A percentile compares a stretch with the other conserved stretches of the same genome.
Conservation (phyloP, 2,797 vertebrate genomes). For the Myotis pilosus region DNA sequence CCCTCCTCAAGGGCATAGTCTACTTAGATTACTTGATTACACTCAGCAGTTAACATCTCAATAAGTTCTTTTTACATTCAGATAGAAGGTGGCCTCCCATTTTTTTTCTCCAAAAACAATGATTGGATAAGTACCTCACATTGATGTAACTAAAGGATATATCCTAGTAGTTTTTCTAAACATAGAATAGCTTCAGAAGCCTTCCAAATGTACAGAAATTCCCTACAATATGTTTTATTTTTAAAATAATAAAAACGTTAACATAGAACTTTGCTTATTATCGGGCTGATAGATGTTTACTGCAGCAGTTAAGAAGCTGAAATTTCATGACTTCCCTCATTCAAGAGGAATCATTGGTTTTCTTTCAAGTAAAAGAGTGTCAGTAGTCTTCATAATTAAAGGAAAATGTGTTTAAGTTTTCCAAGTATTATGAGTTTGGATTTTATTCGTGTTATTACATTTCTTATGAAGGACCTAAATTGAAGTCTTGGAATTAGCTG, state of each 20-base stretch:
- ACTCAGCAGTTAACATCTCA: not conserved
- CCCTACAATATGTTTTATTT: not conserved
- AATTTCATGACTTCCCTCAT: not conserved
- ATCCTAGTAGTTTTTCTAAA: not conserved
- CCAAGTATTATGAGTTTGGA: not conserved
- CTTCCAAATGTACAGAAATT: not conserved
- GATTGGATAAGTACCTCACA: not conserved
- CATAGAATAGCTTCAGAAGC: not conserved
- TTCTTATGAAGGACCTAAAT: not conserved
- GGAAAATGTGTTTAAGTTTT: slow-evolving; percentile 5
- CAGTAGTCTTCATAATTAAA: not conserved
- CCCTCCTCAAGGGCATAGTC: not conserved
- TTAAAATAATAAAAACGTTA: not conserved
- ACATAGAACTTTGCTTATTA: not conserved
- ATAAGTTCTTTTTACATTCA: not conserved
- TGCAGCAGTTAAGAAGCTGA: not conserved
- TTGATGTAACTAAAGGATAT: not conserved
- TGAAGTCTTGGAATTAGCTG: not conserved
- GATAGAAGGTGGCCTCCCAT: not conserved
- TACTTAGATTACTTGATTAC: not conserved
- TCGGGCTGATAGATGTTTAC: not conserved
- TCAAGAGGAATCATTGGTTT: slow-evolving; percentile 19
- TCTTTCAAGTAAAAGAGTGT: slow-evolving; percentile 11
- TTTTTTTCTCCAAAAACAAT: slow-evolving; percentile 2
- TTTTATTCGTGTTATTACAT: not conserved